Evolutionary conservation across 2,888 invertebrate species (phyloP), one percentile per base, ranked within the genome.

Genomic region (Orthosia gracilis): DNA sequence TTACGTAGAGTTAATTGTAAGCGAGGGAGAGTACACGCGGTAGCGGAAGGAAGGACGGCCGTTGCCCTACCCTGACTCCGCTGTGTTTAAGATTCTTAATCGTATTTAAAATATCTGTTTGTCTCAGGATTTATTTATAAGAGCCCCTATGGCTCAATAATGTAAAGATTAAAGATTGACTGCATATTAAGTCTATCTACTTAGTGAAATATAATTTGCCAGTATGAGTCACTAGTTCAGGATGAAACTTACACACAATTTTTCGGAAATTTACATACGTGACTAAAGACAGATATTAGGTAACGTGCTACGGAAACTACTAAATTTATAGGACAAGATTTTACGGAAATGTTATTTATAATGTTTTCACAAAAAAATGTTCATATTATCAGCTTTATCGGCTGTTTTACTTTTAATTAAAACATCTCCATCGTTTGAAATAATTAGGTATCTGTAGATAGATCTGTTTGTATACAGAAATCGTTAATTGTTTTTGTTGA

Each of bases 41-140:
- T 88, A 89, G 89, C 88, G 91, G 89, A 91, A 90, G 92, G 93
- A 94, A 95, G 94, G 95, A 92, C 94, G 94, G 94, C 85, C 94
- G 85, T 92, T 94, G 94, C 91, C 92, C 94, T 90, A 88, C 85
- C 83, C 86, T 78, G 79, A 78, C 84, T 81, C 76, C 78, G 73
- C 55, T 63, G 63, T 59, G 63, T 80, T 50, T 61, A 82, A 74
- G 66, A 85, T 80, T 9, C 40, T 40, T 40, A 71, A 77, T 80
- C 83, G 78, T 78, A 83, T 84, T 85, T 87, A 88, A 86, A 88
- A 88, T 88, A 87, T 88, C 85, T 87, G 86, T 89, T 90, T 85
- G 84, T 61, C 71, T 82, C 82, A 68, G 71, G 81, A 73, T 74
- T 82, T 84, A 78, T 78, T 76, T 76, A 76, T 64, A 69, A 55